Percentiles rank a stretch among this genome's conserved stretches.
These are phyloP conservation scores for Ariopsis seemanni DNA, from an alignment of 2,113 vertebrate genomes.

Conservation along the genomic window DNA sequence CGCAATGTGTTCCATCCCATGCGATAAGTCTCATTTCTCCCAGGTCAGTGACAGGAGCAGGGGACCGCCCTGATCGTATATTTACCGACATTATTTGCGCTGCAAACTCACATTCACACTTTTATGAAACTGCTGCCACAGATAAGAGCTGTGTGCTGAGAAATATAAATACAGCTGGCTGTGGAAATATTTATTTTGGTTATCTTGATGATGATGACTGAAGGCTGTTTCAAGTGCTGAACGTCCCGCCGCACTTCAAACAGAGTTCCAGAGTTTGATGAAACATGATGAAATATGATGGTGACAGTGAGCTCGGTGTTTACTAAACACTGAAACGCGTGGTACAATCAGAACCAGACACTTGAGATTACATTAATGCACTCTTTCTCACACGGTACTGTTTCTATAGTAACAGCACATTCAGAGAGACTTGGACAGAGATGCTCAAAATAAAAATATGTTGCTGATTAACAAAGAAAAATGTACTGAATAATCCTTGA, in stretches of 20 bases:
- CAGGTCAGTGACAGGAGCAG: not conserved
- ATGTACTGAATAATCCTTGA: not conserved
- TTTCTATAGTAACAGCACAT: not conserved
- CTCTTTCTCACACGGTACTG: not conserved
- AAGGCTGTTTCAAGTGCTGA: not conserved
- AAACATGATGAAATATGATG: constrained; percentile 2
- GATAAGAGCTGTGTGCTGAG: constrained; percentile 27
- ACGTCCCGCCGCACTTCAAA: not conserved
- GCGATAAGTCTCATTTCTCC: constrained; percentile 39
- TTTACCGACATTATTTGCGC: constrained; percentile 39
- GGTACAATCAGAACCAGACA: too few relatives aligned
- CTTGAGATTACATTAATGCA: not conserved
- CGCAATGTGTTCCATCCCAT: constrained; percentile 8
- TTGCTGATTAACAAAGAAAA: not conserved
- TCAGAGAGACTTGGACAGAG: not conserved
- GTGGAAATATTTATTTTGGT: constrained; percentile 17
- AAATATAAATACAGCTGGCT: constrained; percentile 1
- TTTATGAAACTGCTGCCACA: constrained; percentile 37
- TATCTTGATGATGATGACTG: not conserved
- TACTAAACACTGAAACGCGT: not conserved
- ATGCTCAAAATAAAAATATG: not conserved
- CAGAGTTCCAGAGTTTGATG: not conserved
- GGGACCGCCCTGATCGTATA: not conserved
- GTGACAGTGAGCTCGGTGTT: not conserved
- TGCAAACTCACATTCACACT: not conserved